A percentile compares a stretch with the other conserved stretches of the same genome.
These are phyloP conservation scores for Drosophila dives DNA, from an alignment of 2,888 invertebrate species.

Conservation along the genomic window DNA sequence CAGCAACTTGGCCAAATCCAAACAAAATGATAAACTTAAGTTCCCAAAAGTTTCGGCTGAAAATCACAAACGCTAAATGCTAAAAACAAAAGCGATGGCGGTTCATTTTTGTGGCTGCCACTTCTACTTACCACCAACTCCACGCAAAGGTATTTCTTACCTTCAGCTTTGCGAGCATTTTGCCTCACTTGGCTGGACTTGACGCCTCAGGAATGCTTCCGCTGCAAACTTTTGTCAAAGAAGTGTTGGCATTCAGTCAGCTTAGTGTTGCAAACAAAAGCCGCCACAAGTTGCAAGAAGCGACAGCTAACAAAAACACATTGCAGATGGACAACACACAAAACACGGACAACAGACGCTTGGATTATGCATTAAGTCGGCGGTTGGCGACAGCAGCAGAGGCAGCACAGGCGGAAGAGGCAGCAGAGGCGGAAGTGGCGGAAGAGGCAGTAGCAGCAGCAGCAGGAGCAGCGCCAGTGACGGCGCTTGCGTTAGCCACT, in stretches of 20 bases:
- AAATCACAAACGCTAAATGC: constrained; percentile 41
- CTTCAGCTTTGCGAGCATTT: constrained; percentile 7
- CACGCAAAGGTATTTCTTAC: background rate
- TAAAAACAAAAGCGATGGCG: constrained; percentile 31
- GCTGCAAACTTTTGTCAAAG: constrained; percentile 40
- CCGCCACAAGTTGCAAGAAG: constrained; percentile 50
- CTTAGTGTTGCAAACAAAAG: constrained; percentile 57
- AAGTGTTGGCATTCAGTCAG: constrained; percentile 41
- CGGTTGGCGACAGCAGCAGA: constrained; percentile 4
- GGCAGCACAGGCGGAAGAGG: background rate
- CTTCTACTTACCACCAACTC: background rate
- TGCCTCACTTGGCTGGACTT: constrained; percentile 42
- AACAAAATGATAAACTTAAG: constrained; percentile 15
- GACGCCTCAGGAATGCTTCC: constrained; percentile 49
- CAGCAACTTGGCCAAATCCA: background rate
- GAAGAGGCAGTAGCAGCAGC: no score
- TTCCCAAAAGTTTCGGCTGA: constrained; percentile 30
- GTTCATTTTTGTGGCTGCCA: constrained; percentile 14
- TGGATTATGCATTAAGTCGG: constrained; percentile 21
- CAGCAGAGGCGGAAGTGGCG: background rate
- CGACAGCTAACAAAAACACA: constrained; percentile 22
- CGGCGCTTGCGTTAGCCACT: constrained; percentile 54
- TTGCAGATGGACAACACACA: constrained; percentile 11
- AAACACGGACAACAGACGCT: background rate
- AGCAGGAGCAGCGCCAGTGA: constrained; percentile 12